Percentiles rank a stretch among this genome's conserved stretches.
These are phyloP conservation scores for Eristalis arbustorum DNA, from an alignment of 2,888 invertebrate genomes.

Conservation along the genomic window DNA sequence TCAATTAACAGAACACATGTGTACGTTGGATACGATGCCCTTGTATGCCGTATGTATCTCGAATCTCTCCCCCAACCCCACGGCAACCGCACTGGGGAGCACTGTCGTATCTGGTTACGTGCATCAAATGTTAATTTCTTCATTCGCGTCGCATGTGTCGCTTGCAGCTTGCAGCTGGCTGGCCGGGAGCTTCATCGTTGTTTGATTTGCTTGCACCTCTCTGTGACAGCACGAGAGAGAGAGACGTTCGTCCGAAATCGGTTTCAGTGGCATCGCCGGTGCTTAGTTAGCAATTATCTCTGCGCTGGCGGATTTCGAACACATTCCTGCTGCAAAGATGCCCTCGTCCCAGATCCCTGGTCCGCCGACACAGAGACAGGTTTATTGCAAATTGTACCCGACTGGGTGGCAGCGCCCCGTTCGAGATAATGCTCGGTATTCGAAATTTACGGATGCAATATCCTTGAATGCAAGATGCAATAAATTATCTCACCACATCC, in stretches of 20 bases:
- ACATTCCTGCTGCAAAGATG: background rate
- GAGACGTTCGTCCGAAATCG: too few relatives aligned
- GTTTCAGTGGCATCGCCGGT: constrained; percentile 2
- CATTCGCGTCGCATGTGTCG: constrained; percentile 5
- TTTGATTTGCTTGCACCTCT: constrained; percentile 29
- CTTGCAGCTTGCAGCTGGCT: constrained; percentile 3
- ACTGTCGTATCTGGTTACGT: constrained; percentile 11
- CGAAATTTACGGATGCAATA: constrained; percentile 57
- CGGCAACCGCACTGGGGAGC: background rate
- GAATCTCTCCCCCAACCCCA: background rate
- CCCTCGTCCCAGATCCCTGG: too few relatives aligned
- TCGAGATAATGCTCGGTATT: constrained; percentile 17
- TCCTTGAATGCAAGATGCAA: constrained; percentile 34
- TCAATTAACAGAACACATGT: background rate
- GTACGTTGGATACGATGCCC: background rate
- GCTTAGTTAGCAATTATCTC: constrained; percentile 34
- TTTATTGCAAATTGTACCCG: constrained; percentile 48
- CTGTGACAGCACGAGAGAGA: background rate
- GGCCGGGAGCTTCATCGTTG: background rate
- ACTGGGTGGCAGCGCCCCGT: background rate
- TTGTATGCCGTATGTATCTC: background rate
- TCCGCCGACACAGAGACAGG: background rate
- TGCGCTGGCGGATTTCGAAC: background rate
- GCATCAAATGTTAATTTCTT: constrained; percentile 48
- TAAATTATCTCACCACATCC: constrained; percentile 41